Evolutionary conservation across 1,140 invertebrate genomes (phyloP), one percentile per base, ranked within the genome.

Genomic region (Drosophila subpulchrella): DNA sequence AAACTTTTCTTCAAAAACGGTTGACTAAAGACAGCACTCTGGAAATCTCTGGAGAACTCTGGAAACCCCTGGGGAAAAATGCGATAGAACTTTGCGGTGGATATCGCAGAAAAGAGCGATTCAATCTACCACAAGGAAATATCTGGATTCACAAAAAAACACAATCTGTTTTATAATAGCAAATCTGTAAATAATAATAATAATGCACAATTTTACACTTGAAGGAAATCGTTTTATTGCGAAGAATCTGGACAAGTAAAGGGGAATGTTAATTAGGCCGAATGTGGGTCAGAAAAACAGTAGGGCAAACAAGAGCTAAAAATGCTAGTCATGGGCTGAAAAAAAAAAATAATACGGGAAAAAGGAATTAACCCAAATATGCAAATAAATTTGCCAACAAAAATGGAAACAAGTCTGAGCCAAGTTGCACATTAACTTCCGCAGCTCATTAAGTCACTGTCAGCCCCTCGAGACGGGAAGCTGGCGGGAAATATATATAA

Each of bases 381-480:
- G 83, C 80, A 88, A 88, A 88, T 80, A 89, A 86, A 83, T 88
- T 85, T 62, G 47, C 76, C 56, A 77, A 42, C 65, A 56, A 66
- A 57, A 78, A 74, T 68, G 50, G 58, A 65, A 67, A 82, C 73
- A 68, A 77, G 75, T 79, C 68, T 58, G 56, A 56, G 57, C 56
- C 55, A 73, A 77, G 79, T 76, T 89, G 76, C 79, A 89, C 84
- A 88, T 88, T 89, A 88, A 88, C 83, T 89, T 88, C 83, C 84
- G 76, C 79, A 88, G 84, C 83, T 89, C 84, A 88, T 88, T 88
- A 88, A 88, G 83, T 86, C 84, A 63, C 84, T 83, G 83, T 88
- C 83, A 83, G 79, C 32, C 53, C 27, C 11, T 46, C 34, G 20
- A 27, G 46, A 57, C 32, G 32, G 48, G 41, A 51, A 44, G 59